Evolutionary conservation across 2,888 invertebrate species (phyloP), one percentile per base, ranked within the genome.

Genomic region (Acanthosoma haemorrhoidale): DNA sequence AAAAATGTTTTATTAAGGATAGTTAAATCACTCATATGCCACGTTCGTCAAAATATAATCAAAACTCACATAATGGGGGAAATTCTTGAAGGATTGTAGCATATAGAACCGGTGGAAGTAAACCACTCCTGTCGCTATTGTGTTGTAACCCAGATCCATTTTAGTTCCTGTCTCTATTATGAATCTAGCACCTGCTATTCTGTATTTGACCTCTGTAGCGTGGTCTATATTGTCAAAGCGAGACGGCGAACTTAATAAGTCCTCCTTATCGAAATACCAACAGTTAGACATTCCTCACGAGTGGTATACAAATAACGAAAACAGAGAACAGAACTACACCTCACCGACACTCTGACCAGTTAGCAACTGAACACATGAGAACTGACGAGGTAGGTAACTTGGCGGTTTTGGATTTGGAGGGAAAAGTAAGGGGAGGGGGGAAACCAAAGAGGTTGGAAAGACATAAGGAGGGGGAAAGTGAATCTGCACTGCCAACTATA

Each of bases 101-200:
- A 99, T 98, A 81, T 98, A 99, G 82, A 99, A 99, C 72, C 99
- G 87, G 82, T 99, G 99, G 80, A 97, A 99, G 81, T 97, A 99
- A 71, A 98, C 96, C 77, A 96, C 95, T 72, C 97, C 99, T 70
- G 98, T 98, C 38, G 97, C 97, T 84, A 95, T 93, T 43, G 99
- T 98, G 78, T 96, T 96, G 82, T 94, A 95, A 74, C 93, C 92
- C 76, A 94, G 84, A 78, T 92, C 92, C 92, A 94, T 93, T 82
- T 90, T 90, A 51, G 90, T 90, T 36, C 98, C 97, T 72, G 94
- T 91, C 79, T 96, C 93, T 78, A 96, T 94, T 76, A 99, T 97
- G 79, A 99, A 96, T 73, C 96, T 34, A n/a, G 97, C 96, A 41
- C 98, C 98, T 83, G 98, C 97, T 78, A 94, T 90, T 70, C 98